Base-by-base conservation (phyloP, 2,888 invertebrate species). In the Metellina segmentata region DNA sequence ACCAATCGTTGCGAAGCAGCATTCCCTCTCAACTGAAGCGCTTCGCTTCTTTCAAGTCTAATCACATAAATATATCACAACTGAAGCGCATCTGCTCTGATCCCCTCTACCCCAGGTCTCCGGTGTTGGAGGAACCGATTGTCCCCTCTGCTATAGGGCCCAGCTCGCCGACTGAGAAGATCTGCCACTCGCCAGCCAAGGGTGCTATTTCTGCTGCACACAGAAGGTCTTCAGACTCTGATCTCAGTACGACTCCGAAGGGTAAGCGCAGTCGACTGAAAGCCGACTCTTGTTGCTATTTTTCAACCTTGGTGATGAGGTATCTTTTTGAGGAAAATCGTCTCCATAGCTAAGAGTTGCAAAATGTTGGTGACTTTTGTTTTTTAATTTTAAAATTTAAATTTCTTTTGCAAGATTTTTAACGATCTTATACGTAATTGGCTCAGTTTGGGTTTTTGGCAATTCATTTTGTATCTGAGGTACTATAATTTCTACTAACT, bases 241-340 rank as follows among this genome's bases (percentile, higher is more conserved):
- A 99, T 95, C 96, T 98, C 93, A 98, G 97, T 95, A 97, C 98
- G 81, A 98, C 98, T 13, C 98, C 98, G 6, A 98, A 98, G 97
- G 98, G 98, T 98, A 95, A 61, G 53, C 13, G 52, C n/a, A 7
- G 34, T 1, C 34, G n/a, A n/a, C n/a, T n/a, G n/a, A n/a, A n/a
- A n/a, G n/a, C n/a, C n/a, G 34, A 34, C 34, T 34, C 4, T 34
- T 34, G 34, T 1, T 34, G 4, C 34, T 34, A 34, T 34, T 34
- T 34, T 34, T 34, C 34, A 34, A 34, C 34, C 34, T 34, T 34
- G 34, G 34, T 4, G 34, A 34, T 34, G 34, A 34, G 34, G 34
- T 34, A 34, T 34, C 1, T 4, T 34, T 34, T 34, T 34, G 1
- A 34, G 34, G 34, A 34, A 34, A 34, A 34, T 34, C 34, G 34